phyloP scores from a whole-genome alignment of 2,888 invertebrate genomes.

The Penaeus monodon region DNA sequence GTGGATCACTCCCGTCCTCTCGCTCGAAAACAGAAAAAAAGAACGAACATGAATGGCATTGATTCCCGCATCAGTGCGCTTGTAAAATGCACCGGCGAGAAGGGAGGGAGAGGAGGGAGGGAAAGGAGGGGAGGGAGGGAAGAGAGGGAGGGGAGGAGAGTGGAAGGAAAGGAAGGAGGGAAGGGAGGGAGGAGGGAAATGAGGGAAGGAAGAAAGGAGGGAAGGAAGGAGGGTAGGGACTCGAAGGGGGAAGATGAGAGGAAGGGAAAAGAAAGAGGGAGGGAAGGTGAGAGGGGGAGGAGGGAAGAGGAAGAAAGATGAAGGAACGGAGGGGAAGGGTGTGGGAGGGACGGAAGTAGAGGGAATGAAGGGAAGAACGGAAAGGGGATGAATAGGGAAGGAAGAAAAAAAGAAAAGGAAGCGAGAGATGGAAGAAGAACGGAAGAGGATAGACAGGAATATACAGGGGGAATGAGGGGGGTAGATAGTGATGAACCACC shows the following conservation, averaged over 20 bases:
- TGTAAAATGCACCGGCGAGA: slow-evolving; percentile 11
- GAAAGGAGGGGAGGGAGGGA: background rate
- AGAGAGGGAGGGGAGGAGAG: background rate
- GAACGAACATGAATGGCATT: slow-evolving; percentile 19
- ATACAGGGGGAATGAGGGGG: background rate
- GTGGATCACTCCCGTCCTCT: slow-evolving; percentile 20
- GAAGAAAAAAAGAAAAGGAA: no score
- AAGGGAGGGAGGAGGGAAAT: background rate
- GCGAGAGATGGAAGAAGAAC: no score
- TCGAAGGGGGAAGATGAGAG: background rate
- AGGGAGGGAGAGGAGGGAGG: background rate
- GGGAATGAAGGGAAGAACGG: background rate
- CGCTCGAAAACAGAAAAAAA: slow-evolving; percentile 2
- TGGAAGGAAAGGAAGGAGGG: background rate
- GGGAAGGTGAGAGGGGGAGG: background rate
- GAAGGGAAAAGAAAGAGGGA: background rate
- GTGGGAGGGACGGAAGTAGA: background rate
- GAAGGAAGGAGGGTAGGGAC: background rate
- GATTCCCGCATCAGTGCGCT: slow-evolving; percentile 25
- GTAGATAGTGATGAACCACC: background rate
- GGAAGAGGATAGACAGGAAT: no score
- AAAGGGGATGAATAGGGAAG: background rate
- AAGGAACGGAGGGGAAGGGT: background rate
- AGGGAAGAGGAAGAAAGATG: background rate
- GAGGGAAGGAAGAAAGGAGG: background rate